Evolutionary conservation across 2,888 invertebrate species (phyloP).

Genomic region (Leptopilina syphax): DNA sequence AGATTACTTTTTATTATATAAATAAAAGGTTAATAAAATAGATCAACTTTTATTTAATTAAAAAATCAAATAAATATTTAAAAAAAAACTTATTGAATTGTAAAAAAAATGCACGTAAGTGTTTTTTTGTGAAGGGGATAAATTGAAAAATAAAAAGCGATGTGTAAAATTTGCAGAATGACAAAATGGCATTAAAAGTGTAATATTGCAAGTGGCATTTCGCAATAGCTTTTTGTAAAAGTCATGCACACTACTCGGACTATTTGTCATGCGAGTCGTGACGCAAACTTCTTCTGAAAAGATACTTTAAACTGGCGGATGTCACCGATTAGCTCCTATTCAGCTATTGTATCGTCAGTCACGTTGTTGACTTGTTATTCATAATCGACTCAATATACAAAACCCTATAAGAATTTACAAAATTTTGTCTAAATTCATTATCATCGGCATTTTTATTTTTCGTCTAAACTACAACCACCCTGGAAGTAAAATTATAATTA

Average conservation of each 20-base stretch:
- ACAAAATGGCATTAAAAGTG: slow-evolving; percentile 10
- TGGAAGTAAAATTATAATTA: too few species aligned
- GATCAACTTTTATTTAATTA: too few species aligned
- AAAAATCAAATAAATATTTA: too few species aligned
- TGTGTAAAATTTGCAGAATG: neutral
- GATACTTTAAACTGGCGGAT: slow-evolving; percentile 53
- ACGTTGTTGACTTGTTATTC: slow-evolving; percentile 52
- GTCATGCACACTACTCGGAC: slow-evolving; percentile 40
- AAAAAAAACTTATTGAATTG: too few species aligned
- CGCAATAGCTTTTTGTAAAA: slow-evolving; percentile 44
- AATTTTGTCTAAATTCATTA: neutral
- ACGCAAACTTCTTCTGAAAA: slow-evolving; percentile 52
- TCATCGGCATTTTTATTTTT: neutral
- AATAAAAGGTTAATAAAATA: too few species aligned
- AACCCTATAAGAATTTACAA: slow-evolving; percentile 33
- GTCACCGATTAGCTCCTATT: slow-evolving; percentile 48
- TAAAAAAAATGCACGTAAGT: too few species aligned
- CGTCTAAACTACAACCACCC: neutral
- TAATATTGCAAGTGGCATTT: slow-evolving; percentile 44
- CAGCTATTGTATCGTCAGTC: slow-evolving; percentile 50
- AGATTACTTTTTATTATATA: too few species aligned
- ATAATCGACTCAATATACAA: slow-evolving; percentile 47
- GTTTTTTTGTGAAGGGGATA: too few species aligned
- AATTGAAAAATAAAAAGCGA: too few species aligned
- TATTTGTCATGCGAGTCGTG: slow-evolving; percentile 53